Evolutionary conservation across 2,113 vertebrate species (phyloP).

Genomic region (Cebus imitator): DNA sequence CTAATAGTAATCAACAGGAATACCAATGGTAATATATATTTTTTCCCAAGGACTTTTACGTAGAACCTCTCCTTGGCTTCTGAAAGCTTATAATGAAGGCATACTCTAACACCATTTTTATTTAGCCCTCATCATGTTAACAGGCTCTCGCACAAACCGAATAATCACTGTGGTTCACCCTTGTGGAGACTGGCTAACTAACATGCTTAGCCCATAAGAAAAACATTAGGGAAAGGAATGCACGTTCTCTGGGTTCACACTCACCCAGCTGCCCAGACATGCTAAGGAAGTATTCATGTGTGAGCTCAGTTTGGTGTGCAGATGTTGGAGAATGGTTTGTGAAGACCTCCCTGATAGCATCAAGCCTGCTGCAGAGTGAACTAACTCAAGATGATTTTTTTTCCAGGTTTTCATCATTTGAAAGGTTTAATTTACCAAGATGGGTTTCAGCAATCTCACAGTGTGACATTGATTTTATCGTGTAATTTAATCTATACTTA

Average conservation of each 20-base stretch:
- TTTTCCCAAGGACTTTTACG: neutral
- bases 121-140: neutral
- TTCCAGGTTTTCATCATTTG: conserved; percentile 1
- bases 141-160: neutral
- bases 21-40: neutral
- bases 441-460: conserved; percentile 16
- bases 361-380: neutral
- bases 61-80: conserved; percentile 5
- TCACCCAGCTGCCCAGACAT: neutral
- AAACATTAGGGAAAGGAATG: neutral
- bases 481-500: conserved; percentile 28
- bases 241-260: neutral
- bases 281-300: neutral
- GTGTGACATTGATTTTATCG: conserved; percentile 20
- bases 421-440: conserved; percentile 35
- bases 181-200: neutral
- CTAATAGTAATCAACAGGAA: neutral
- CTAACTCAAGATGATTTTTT: neutral
- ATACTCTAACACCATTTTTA: neutral
- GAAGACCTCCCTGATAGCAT: neutral
- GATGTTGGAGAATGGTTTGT: neutral
- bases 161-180: neutral
- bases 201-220: neutral
- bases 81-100: neutral
- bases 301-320: conserved; percentile 27